These are phyloP conservation scores for Glaucopsyche alexis DNA, from an alignment of 2,888 invertebrate species.

Conservation along the genomic window DNA sequence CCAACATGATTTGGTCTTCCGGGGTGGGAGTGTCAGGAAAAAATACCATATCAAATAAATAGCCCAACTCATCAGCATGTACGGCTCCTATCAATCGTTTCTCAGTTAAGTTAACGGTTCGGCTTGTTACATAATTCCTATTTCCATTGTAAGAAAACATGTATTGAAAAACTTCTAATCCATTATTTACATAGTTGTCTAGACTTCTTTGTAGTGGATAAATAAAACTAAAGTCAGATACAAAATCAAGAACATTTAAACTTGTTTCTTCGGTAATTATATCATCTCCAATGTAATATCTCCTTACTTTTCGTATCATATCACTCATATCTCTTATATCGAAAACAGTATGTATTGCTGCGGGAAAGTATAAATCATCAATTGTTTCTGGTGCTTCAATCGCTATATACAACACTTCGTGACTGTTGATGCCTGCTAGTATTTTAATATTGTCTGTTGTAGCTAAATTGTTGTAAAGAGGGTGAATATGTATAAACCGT, in stretches of 20 bases:
- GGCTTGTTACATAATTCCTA: constrained; percentile 49
- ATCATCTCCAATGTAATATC: constrained; percentile 56
- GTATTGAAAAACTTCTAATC: constrained; percentile 50
- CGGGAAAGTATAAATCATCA: not conserved
- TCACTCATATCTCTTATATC: constrained; percentile 10
- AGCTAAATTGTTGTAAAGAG: constrained; percentile 45
- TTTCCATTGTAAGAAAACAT: constrained; percentile 55
- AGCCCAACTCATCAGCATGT: constrained; percentile 51
- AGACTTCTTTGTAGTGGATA: constrained; percentile 52
- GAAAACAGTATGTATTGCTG: not conserved
- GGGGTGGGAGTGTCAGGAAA: constrained; percentile 39
- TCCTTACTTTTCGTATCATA: constrained; percentile 39
- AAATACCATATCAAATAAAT: constrained; percentile 46
- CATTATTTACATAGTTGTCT: constrained; percentile 39
- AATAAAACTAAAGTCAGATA: constrained; percentile 52
- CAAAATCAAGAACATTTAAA: constrained; percentile 47
- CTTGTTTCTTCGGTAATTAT: constrained; percentile 39
- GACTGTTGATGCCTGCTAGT: constrained; percentile 52
- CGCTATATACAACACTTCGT: constrained; percentile 44
- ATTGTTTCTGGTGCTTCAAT: not conserved
- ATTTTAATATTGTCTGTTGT: constrained; percentile 50
- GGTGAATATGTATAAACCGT: constrained; percentile 44
- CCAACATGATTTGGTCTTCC: constrained; percentile 50
- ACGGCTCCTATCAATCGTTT: constrained; percentile 39
- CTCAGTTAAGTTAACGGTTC: constrained; percentile 39